These are phyloP conservation scores for Odontophorus gujanensis DNA, from an alignment of 2,113 vertebrate species.

Conservation along the genomic window DNA sequence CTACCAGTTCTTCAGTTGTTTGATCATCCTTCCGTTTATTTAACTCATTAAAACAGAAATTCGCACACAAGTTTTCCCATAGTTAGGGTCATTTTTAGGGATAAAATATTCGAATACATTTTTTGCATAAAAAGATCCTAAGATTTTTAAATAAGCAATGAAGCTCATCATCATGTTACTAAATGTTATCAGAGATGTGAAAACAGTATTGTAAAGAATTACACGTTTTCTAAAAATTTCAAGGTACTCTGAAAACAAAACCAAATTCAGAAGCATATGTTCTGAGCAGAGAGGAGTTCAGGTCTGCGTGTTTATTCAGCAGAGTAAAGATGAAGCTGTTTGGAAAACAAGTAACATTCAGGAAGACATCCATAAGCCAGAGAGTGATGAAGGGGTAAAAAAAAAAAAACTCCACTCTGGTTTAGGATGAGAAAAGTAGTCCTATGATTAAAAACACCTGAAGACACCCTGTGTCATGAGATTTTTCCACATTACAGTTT, in stretches of 20 bases:
- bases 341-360: background rate
- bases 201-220: background rate
- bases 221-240: background rate
- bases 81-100: background rate
- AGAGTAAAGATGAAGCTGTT: background rate
- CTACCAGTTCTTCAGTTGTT: background rate
- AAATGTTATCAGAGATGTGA: background rate
- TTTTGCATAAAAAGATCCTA: background rate
- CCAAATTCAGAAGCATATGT: background rate
- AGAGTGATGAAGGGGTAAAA: background rate
- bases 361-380: background rate
- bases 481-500: constrained; percentile 39
- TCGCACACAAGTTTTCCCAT: background rate
- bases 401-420: background rate
- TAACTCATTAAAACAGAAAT: background rate
- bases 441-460: constrained; percentile 49
- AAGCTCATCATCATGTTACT: background rate
- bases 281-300: background rate
- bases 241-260: constrained; percentile 7
- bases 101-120: background rate
- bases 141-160: background rate
- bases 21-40: background rate
- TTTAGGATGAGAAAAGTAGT: background rate
- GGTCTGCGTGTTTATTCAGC: background rate
- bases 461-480: background rate